Base-by-base conservation (phyloP, 2,888 invertebrate genomes). In the Exephanes ischioxanthus region DNA sequence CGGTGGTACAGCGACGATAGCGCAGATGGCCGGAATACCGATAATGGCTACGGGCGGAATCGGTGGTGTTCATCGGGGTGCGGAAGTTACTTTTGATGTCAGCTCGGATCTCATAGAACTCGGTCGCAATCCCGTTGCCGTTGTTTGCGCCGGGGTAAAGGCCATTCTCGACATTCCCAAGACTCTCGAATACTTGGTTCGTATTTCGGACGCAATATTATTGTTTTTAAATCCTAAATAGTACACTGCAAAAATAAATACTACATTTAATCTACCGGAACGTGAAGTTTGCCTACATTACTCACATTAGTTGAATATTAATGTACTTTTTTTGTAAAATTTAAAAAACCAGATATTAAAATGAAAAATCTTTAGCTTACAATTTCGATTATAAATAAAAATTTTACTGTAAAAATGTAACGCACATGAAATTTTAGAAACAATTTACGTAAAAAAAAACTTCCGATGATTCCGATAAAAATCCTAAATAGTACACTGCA, bases 121-220 rank as follows among this genome's bases (percentile, higher is more conserved):
- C 76, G 97, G 98, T 0, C 96, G 97, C 82, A 98, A 97, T 85
- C 97, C 97, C 16, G 96, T 99, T 0, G 96, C 98, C 67, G 99
- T 99, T 6, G 97, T 99, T 2, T 99, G 98, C 89, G 98, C 99
- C 91, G 99, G 99, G 0, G 97, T 99, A 79, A 99, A 99, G 94
- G 99, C 99, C 26, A 99, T 99, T 90, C 95, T 99, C 82, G 99
- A 99, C 94, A 98, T 99, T 89, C 97, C 97, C 3, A 97, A 97
- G 92, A 99, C 99, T 0, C 95, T 99, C 68, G 99, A 99, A 94
- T 99, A 97, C 93, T 95, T 99, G 95, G 98, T 98, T 94, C 16
- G 61, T 33, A 61, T 1, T 16, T 61, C 61, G 16, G 26, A 16
- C 16, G 16, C 61, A 94, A 94, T 92, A 82, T 68, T 37, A 41